Percentiles rank a stretch among this genome's conserved stretches.
Evolutionary conservation across 2,797 vertebrate genomes (phyloP).

Genomic region (Peromyscus eremicus): DNA sequence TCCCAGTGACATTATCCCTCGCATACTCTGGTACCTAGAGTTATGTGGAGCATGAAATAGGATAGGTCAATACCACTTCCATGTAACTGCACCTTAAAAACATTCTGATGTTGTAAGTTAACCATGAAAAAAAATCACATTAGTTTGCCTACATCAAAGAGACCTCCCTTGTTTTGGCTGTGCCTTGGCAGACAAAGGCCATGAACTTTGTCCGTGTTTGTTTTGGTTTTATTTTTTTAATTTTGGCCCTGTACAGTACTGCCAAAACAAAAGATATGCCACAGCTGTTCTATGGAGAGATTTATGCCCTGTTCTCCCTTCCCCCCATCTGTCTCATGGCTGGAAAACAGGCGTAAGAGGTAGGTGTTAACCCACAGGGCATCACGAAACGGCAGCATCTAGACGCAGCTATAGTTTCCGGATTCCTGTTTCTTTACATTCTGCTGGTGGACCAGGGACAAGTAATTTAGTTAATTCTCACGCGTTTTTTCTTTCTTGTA

Average conservation of each 20-base stretch:
- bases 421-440: background rate
- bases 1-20: background rate
- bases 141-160: conserved; percentile 68
- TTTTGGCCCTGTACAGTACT: background rate
- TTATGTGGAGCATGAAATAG: background rate
- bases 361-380: fast-evolving
- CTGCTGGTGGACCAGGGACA: background rate
- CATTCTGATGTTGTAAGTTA: background rate
- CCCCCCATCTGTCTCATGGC: background rate
- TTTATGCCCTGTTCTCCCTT: conserved; percentile 14
- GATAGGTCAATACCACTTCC: background rate
- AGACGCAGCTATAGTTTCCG: background rate
- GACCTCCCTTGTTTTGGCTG: conserved; percentile 48
- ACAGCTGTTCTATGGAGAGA: conserved; percentile 63
- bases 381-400: background rate
- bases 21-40: conserved; percentile 7
- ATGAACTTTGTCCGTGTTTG: conserved; percentile 42
- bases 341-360: background rate
- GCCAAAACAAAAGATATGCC: conserved; percentile 24
- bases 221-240: conserved; percentile 41
- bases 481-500: background rate
- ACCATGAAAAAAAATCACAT: conserved; percentile 27
- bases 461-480: conserved; percentile 16
- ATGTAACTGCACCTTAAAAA: conserved; percentile 31
- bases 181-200: conserved; percentile 46